A percentile compares a stretch with the other conserved stretches of the same genome.
Evolutionary conservation across 2,797 vertebrate genomes (phyloP).

Genomic region (Lepilemur ruficaudatus): DNA sequence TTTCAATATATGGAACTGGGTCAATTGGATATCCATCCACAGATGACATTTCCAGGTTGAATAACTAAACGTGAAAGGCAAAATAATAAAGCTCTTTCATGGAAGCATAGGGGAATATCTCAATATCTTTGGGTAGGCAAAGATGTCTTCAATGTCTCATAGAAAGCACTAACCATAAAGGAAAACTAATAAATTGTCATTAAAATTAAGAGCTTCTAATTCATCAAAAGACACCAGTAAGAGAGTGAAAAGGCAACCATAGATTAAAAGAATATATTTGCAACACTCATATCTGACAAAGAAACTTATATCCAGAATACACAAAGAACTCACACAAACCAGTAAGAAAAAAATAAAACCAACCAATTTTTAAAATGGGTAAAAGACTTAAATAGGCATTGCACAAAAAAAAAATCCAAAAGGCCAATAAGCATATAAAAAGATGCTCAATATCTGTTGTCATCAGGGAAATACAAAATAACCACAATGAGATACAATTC

Average conservation of each 20-base stretch:
- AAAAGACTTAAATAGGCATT: background rate
- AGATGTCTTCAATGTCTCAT: background rate
- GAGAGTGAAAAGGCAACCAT: background rate
- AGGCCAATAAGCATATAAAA: background rate
- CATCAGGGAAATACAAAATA: background rate
- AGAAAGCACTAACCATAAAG: background rate
- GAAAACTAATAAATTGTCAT: background rate
- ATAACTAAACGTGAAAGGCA: background rate
- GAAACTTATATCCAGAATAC: background rate
- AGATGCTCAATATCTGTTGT: background rate
- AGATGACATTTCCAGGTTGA: background rate
- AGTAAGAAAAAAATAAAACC: background rate
- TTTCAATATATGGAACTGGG: background rate
- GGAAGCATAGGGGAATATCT: background rate
- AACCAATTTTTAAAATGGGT: background rate
- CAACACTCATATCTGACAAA: background rate
- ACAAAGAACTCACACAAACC: background rate
- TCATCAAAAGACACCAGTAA: background rate
- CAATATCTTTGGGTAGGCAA: background rate
- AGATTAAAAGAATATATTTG: background rate
- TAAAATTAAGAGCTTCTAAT: background rate
- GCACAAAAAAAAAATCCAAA: background rate
- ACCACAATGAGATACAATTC: background rate
- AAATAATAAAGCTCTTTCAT: background rate
- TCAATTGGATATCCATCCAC: background rate